Base-by-base conservation (phyloP, 2,797 vertebrate genomes). In the Sebastes ruberrimus region DNA sequence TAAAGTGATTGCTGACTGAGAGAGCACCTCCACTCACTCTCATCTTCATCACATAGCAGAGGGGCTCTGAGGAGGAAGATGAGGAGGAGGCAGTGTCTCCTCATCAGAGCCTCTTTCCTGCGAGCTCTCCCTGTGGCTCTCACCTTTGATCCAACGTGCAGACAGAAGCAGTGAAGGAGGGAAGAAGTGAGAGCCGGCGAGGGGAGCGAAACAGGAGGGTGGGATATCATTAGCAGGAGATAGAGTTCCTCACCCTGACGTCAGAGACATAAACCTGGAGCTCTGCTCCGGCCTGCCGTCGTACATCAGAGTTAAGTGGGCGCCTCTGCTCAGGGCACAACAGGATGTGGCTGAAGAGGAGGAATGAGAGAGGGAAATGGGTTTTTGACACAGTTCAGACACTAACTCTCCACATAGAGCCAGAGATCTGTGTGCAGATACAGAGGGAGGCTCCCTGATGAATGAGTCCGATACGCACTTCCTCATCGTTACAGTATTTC, bases 281-380 rank as follows among this genome's bases (percentile, higher is more conserved):
- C 82, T 85, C 79, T 80, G 87, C 79, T 92, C 71, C 3, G 42
- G 70, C 75, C 73, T 76, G 70, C 69, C 6, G 55, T 83, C 84
- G 35, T 91, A 90, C 62, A 91, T 93, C 93, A 95, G 81, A 85
- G 79, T 74, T 84, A 87, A 90, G 61, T 78, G 60, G 80, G 75
- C 63, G 74, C 86, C 76, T 89, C 65, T 0, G 82, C 83, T 82
- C 76, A 70, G 78, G 84, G 86, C 89, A 83, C 61, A 88, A 86
- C 86, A 92, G 92, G 89, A 92, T 90, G 84, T 85, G 78, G 86
- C 63, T 86, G 73, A 56, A 81, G 86, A 88, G 77, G 76, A 90
- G 52, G 62, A 88, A 90, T 86, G 81, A 83, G 79, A 83, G 72
- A 66, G 61, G 89, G 74, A 91, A 93, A 93, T 87, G 78, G 76